Evolutionary conservation across 2,113 vertebrate species (phyloP).

Genomic region (Corythornis vintsioides): DNA sequence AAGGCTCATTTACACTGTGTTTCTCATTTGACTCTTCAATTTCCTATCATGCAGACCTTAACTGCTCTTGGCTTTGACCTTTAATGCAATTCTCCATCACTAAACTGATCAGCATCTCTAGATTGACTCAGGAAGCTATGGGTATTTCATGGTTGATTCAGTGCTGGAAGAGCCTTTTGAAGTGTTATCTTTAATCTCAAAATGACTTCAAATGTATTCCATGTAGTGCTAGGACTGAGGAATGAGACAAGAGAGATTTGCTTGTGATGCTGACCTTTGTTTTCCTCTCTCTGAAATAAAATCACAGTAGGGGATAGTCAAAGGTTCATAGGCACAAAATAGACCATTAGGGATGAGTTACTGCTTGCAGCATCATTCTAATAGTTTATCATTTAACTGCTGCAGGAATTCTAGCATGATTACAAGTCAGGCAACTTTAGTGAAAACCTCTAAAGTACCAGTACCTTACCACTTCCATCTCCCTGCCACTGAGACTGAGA

Average conservation of each 20-base stretch:
- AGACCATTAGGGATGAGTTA: not conserved
- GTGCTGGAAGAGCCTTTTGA: not conserved
- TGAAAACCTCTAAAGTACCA: not conserved
- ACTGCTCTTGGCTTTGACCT: conserved; percentile 38
- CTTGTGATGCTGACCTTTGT: not conserved
- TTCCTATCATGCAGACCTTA: not conserved
- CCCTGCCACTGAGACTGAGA: not conserved
- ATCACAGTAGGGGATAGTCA: not conserved
- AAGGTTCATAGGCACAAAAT: not conserved
- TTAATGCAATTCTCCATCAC: not conserved
- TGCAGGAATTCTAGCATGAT: not conserved
- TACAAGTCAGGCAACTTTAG: not conserved
- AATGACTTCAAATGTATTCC: not conserved
- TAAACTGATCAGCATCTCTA: not conserved
- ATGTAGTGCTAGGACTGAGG: not conserved
- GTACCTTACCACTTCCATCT: not conserved
- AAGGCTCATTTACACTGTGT: not conserved
- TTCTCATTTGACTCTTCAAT: not conserved
- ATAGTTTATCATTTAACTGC: not conserved
- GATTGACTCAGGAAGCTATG: not conserved
- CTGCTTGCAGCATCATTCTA: not conserved
- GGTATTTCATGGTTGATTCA: not conserved
- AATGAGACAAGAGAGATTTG: not conserved
- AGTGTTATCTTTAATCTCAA: not conserved
- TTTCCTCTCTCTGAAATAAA: not conserved